phyloP scores from a whole-genome alignment of 2,113 vertebrate species.

The Ochotona curzoniae region DNA sequence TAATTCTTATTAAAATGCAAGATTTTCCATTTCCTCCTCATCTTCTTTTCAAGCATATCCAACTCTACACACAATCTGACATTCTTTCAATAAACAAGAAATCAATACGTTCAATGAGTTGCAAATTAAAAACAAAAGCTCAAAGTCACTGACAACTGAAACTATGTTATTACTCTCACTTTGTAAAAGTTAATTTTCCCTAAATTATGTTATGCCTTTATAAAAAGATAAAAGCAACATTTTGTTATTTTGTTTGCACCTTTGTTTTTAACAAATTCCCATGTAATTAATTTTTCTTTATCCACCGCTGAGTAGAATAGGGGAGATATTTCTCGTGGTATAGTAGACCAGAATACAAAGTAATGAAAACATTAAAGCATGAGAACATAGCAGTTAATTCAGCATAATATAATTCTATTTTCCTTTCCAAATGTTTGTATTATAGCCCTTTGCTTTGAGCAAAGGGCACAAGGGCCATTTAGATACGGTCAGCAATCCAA shows the following conservation, averaged over 20 bases:
- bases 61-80: not conserved
- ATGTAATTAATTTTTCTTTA: slow-evolving; percentile 52
- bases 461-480: slow-evolving; percentile 43
- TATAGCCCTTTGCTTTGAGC: slow-evolving; percentile 1
- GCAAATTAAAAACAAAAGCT: slow-evolving; percentile 23
- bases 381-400: slow-evolving; percentile 55
- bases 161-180: not conserved
- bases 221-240: not conserved
- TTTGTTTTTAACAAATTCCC: slow-evolving; percentile 37
- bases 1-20: slow-evolving; percentile 12
- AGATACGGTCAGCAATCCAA: not conserved
- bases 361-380: slow-evolving; percentile 57
- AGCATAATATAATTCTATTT: slow-evolving; percentile 55
- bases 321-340: slow-evolving; percentile 33
- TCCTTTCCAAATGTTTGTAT: slow-evolving; percentile 64
- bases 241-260: slow-evolving; percentile 19
- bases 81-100: not conserved
- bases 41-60: not conserved
- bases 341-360: slow-evolving; percentile 49
- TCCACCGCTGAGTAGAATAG: slow-evolving; percentile 46
- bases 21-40: not conserved
- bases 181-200: slow-evolving; percentile 40
- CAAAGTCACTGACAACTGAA: not conserved
- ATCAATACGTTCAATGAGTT: not conserved
- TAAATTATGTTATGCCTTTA: not conserved